Base-by-base conservation (phyloP, 2,113 vertebrate genomes). In the Chlorodrepanis virens region DNA sequence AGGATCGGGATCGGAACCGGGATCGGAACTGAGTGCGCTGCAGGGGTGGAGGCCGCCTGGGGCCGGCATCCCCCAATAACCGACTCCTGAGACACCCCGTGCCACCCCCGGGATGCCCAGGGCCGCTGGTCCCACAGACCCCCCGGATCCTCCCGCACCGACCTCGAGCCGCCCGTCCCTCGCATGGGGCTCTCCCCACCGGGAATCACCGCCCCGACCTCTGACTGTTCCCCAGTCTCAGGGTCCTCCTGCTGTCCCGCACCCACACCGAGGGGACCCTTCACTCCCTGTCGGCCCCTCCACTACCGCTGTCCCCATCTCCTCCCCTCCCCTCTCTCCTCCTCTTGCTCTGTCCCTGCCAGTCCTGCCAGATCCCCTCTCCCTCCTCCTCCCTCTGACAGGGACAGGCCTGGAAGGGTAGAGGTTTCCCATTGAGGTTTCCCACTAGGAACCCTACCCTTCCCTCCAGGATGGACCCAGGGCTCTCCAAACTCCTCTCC, bases 1-100 rank as follows among this genome's bases (percentile, higher is more conserved):
- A 10, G 5, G 33, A 31, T 0, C 21, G n/a, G 27, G 20, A 22
- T 0, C 29, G 8, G 45, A 12, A 52, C 0, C 21, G 8, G 5
- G 8, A 13, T 5, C 3, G 14, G 29, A 12, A 10, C 24, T 3
- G 14, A 4, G 52, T 24, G 35, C 39, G 60, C 44, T 29, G 50
- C 31, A 17, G 59, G 16, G 2, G 21, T 16, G 53, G 22, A 24
- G 39, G 47, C 27, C 19, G 31, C 23, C 17, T 6, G 64, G 37
- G 27, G n/a, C 17, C 21, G 9, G 22, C 33, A 27, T 8, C 9
- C 7, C 40, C 14, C 44, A 11, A 39, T 50, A 40, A 15, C 39
- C 7, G 35, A 25, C 9, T n/a, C 25, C 28, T 14, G 39, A 33
- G 49, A n/a, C 24, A 3, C 20, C 44, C 11, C 7, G 12, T 10